Conservation (phyloP, 2,113 vertebrate species). For the Platycercus adscitus region DNA sequence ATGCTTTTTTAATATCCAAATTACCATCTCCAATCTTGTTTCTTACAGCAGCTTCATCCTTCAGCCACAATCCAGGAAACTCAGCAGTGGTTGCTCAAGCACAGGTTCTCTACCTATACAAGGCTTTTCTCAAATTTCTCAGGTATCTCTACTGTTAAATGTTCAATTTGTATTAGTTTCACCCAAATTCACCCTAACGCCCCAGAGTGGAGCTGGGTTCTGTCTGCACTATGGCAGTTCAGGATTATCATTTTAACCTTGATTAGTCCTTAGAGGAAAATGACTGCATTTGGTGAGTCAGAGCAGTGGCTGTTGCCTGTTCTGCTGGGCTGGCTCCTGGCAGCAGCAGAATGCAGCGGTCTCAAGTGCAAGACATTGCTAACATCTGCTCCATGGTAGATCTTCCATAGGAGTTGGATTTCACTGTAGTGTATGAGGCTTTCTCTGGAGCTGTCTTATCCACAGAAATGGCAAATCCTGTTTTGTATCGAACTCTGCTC, state of each 20-base stretch:
- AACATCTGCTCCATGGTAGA: neutral
- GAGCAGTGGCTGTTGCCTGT: neutral
- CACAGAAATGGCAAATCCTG: neutral
- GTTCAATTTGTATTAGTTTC: neutral
- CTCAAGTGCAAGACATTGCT: neutral
- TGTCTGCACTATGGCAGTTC: neutral
- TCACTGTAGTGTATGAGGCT: neutral
- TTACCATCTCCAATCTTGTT: neutral
- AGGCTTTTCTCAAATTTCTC: constrained; percentile 94
- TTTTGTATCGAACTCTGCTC: neutral
- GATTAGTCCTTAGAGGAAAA: neutral
- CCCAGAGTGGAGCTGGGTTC: neutral
- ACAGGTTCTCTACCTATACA: constrained; percentile 88
- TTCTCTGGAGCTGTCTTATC: no score
- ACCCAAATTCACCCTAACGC: neutral
- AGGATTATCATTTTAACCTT: neutral
- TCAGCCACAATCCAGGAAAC: constrained; percentile 91
- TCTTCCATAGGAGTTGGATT: neutral
- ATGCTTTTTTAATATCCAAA: neutral
- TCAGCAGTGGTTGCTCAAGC: constrained; percentile 93
- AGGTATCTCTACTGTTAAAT: constrained; percentile 74
- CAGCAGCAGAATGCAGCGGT: neutral
- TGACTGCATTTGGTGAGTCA: no score
- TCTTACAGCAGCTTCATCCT: constrained; percentile 86
- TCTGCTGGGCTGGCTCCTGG: neutral